phyloP scores from a whole-genome alignment of 1,140 invertebrate species.

The Vanessa tameamea region DNA sequence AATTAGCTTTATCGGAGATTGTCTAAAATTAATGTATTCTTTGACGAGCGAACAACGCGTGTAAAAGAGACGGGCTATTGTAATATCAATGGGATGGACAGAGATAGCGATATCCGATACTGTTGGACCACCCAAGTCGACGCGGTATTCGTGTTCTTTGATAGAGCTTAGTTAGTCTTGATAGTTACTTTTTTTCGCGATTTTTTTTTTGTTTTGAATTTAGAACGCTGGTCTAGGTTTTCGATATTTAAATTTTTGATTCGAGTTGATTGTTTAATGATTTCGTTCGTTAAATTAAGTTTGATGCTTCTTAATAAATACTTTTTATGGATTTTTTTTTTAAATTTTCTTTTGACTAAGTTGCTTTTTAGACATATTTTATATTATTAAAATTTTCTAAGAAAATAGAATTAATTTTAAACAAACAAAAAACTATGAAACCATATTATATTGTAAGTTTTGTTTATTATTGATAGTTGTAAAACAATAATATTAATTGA shows the following conservation, averaged over 20 bases:
- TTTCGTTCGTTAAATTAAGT: not conserved
- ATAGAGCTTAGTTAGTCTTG: slow-evolving; percentile 35
- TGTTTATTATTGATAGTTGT: no score
- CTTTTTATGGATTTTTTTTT: not conserved
- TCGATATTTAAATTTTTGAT: slow-evolving; percentile 25
- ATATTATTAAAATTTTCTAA: no score
- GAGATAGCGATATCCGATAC: slow-evolving; percentile 9
- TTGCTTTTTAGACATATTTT: no score
- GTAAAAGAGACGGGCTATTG: slow-evolving; percentile 11
- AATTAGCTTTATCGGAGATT: slow-evolving; percentile 29
- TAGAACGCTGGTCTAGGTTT: slow-evolving; percentile 27
- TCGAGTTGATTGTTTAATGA: slow-evolving; percentile 30
- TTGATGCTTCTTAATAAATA: not conserved
- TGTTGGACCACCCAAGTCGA: slow-evolving; percentile 36
- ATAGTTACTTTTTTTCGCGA: slow-evolving; percentile 30
- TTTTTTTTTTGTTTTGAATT: slow-evolving; percentile 32
- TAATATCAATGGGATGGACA: slow-evolving; percentile 7
- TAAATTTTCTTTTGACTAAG: no score
- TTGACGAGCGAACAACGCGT: slow-evolving; percentile 2
- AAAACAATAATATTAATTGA: no score
- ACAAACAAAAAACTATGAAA: no score
- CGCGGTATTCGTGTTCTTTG: slow-evolving; percentile 36
- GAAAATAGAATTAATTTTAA: no score
- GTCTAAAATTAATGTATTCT: slow-evolving; percentile 31
- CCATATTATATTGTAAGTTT: no score